These are phyloP conservation scores for Leptinotarsa lineolata DNA, from an alignment of 1,140 invertebrate genomes.

Conservation along the genomic window DNA sequence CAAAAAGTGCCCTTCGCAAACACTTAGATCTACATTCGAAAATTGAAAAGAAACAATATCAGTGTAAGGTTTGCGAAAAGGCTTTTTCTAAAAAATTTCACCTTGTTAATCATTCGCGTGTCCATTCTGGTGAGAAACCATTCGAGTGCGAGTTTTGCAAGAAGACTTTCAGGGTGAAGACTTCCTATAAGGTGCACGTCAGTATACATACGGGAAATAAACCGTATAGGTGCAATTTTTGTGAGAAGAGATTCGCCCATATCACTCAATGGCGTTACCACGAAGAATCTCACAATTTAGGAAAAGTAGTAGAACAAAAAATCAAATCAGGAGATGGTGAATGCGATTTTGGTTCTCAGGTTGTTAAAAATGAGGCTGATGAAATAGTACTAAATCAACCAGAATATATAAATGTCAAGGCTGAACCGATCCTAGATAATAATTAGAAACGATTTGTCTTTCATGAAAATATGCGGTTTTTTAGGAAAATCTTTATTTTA, in stretches of 20 bases:
- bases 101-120: slow-evolving; percentile 61
- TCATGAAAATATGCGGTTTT: too few relatives aligned
- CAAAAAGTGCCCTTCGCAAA: not conserved
- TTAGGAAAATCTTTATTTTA: too few relatives aligned
- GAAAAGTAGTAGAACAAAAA: not conserved
- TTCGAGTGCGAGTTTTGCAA: slow-evolving; percentile 55
- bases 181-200: not conserved
- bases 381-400: not conserved
- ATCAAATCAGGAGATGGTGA: not conserved
- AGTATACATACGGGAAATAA: slow-evolving; percentile 20
- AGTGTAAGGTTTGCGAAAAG: slow-evolving; percentile 17
- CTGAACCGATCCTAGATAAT: not conserved
- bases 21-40: not conserved
- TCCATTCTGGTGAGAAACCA: slow-evolving; percentile 61
- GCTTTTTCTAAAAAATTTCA: slow-evolving; percentile 34
- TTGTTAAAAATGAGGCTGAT: not conserved
- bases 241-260: slow-evolving; percentile 6
- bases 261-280: not conserved
- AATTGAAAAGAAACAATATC: slow-evolving; percentile 1
- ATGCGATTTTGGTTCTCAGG: not conserved
- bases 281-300: not conserved
- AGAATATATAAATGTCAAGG: not conserved
- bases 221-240: slow-evolving; percentile 21
- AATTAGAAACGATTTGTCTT: too few relatives aligned
- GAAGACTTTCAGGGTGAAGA: slow-evolving; percentile 8